Base-by-base conservation (phyloP, 2,113 vertebrate species). In the Nothobranchius kuhntae region DNA sequence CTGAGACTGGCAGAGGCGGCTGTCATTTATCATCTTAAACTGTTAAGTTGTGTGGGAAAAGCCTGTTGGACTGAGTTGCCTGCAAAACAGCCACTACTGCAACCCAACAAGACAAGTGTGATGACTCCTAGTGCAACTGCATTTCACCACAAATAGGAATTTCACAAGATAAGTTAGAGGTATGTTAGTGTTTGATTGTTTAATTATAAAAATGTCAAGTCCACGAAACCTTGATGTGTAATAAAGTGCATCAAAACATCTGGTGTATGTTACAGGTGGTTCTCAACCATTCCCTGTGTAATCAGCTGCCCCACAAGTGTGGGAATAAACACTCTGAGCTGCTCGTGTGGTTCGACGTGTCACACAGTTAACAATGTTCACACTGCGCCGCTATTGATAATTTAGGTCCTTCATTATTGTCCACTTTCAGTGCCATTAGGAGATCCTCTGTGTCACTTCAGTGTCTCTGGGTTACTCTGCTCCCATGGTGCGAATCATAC, bases 371-470 rank as follows among this genome's bases (percentile, higher is more conserved):
- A 69, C 54, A 66, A 50, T 51, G 73, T 26, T 71, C 74, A 56
- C 66, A 50, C 52, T 56, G 58, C 11, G 69, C 64, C 56, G 30
- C 13, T 67, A 46, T 69, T 69, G 80, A 70, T 87, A 81, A 87
- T 83, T 77, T 68, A 83, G 80, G 81, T 74, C 57, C 42, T 75
- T 75, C 65, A 47, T 87, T 86, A 82, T 89, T 78, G 74, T 50
- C 58, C 54, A 55, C 59, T 80, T 68, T 77, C 75, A 66, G 48
- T 61, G 67, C 51, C 80, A 83, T 81, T 85, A 70, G 73, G 61
- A 79, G 74, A 54, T 61, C 14, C 52, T 71, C 14, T 6, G 65
- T 57, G 70, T 68, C 62, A 53, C 61, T 68, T 17, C 21, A 72
- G 67, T 35, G 48, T 71, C 40, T 82, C 65, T 44, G 54, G 74